Evolutionary conservation across 1,140 invertebrate genomes (phyloP).

Genomic region (Aphidius ervi): DNA sequence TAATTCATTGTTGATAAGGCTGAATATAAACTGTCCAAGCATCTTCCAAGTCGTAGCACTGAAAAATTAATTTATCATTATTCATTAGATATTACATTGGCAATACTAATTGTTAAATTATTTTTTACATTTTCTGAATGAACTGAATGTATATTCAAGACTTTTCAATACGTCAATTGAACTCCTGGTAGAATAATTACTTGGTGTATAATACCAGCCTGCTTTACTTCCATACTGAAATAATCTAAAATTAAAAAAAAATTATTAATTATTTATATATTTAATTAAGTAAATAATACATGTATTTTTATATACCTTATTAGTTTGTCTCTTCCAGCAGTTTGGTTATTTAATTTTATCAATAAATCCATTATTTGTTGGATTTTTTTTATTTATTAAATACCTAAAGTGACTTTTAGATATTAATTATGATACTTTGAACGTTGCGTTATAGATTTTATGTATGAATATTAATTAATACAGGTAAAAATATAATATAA

Average conservation of each 20-base stretch:
- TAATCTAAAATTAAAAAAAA: constrained; percentile 51
- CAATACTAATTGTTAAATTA: not conserved
- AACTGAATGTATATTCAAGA: constrained; percentile 66
- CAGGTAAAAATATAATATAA: too few species aligned
- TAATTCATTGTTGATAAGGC: constrained; percentile 67
- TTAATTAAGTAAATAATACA: too few species aligned
- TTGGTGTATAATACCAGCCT: constrained; percentile 62
- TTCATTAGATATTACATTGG: not conserved
- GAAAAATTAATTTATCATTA: constrained; percentile 42
- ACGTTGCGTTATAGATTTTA: too few species aligned
- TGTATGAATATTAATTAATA: too few species aligned
- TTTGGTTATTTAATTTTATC: constrained; percentile 60
- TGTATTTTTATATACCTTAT: constrained; percentile 51
- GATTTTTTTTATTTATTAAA: not conserved
- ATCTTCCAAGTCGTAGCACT: constrained; percentile 82
- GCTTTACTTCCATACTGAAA: constrained; percentile 67
- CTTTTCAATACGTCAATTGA: constrained; percentile 62
- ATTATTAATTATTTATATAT: not conserved
- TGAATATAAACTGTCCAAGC: constrained; percentile 73
- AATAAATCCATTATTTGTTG: constrained; percentile 55
- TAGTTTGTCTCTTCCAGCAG: constrained; percentile 60
- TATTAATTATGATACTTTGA: too few species aligned
- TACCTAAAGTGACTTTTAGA: too few species aligned
- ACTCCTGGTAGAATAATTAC: constrained; percentile 48
- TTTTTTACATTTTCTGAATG: constrained; percentile 65